Conservation (phyloP, 2,888 invertebrate genomes). For the Xylocampa areola region DNA sequence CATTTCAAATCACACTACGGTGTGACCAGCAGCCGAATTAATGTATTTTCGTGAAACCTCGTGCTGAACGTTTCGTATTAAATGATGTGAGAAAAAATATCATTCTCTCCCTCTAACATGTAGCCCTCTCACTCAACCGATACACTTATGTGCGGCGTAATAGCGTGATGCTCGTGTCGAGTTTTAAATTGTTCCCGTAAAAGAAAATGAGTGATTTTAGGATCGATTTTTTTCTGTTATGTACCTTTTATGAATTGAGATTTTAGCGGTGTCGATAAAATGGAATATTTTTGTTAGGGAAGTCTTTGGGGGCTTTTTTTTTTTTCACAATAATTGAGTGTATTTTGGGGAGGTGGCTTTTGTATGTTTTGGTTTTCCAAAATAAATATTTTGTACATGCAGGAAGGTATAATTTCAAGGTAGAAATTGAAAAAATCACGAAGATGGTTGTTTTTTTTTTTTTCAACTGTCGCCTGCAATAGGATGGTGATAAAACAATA, state of each 20-base stretch:
- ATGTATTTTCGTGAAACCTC: constrained; percentile 73
- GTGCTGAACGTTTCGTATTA: constrained; percentile 68
- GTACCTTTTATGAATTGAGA: constrained; percentile 3
- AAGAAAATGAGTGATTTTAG: constrained; percentile 38
- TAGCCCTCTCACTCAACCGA: constrained; percentile 48
- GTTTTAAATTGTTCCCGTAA: constrained; percentile 47
- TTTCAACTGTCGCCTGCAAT: too few relatives aligned
- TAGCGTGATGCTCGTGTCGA: constrained; percentile 26
- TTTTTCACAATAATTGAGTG: too few relatives aligned
- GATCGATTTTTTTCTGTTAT: constrained; percentile 27
- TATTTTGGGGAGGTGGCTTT: too few relatives aligned
- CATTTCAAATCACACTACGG: constrained; percentile 54
- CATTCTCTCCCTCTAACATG: constrained; percentile 51
- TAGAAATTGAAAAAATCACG: too few relatives aligned
- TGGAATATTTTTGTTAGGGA: not conserved
- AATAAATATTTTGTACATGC: too few relatives aligned
- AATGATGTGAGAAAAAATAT: constrained; percentile 80
- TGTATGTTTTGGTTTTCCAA: too few relatives aligned
- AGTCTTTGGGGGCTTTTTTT: too few relatives aligned
- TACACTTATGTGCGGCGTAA: constrained; percentile 32
- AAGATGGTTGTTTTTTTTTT: too few relatives aligned
- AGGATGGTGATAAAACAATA: too few relatives aligned
- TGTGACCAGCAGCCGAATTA: constrained; percentile 68
- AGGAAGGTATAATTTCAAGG: too few relatives aligned
- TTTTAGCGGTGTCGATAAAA: constrained; percentile 6